Evolutionary conservation across 1,140 invertebrate genomes (phyloP).

Genomic region (Aphelenchoides avenae): DNA sequence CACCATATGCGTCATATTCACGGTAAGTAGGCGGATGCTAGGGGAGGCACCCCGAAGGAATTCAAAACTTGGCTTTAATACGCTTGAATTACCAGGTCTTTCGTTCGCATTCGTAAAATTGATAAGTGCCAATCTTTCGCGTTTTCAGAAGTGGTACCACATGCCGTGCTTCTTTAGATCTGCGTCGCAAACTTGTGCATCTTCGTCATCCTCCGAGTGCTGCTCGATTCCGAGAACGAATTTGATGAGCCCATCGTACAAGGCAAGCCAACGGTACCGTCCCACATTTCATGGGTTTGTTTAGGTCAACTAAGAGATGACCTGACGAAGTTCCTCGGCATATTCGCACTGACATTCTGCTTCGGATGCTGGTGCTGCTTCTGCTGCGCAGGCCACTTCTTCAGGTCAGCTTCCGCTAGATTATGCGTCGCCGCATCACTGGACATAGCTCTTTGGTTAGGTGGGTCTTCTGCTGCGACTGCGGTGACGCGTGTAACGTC

Average conservation of each 20-base stretch:
- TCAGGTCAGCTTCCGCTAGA: too few relatives aligned
- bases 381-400: slow-evolving; percentile 35
- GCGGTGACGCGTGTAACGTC: too few relatives aligned
- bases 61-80: neutral
- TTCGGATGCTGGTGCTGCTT: slow-evolving; percentile 45
- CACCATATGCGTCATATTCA: slow-evolving; percentile 30
- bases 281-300: neutral
- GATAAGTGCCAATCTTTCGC: neutral
- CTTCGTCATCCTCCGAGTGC: slow-evolving; percentile 30
- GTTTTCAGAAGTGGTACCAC: too few relatives aligned
- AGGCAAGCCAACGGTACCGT: slow-evolving; percentile 7
- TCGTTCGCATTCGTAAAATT: neutral
- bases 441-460: too few relatives aligned
- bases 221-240: slow-evolving; percentile 37
- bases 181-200: slow-evolving; percentile 28
- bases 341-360: slow-evolving; percentile 42
- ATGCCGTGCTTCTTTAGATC: slow-evolving; percentile 26
- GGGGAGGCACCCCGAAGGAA: neutral
- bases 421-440: too few relatives aligned
- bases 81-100: neutral
- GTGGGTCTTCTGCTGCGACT: too few relatives aligned
- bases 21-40: too few relatives aligned
- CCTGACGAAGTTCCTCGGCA: slow-evolving; percentile 30
- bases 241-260: slow-evolving; percentile 41
- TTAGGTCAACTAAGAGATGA: slow-evolving; percentile 27